Evolutionary conservation across 37 sponge, comb jelly and placozoan genomes (phyloP).

Genomic region (Spongilla lacustris): DNA sequence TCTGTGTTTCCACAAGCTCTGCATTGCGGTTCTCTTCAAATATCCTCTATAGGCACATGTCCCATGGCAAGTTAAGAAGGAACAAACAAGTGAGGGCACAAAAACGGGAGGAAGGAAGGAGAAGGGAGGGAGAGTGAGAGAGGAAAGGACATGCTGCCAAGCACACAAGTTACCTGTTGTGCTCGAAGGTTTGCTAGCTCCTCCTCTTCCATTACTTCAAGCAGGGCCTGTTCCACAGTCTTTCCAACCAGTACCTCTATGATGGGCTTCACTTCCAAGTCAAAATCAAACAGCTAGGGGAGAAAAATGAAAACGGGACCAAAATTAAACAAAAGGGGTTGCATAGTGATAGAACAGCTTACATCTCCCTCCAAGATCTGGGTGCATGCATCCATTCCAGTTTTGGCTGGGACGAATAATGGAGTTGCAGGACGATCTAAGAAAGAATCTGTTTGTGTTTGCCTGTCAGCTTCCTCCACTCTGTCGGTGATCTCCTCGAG

Average conservation of each 20-base stretch:
- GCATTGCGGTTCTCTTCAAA: slow-evolving; percentile 97
- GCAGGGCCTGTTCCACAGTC: slow-evolving; percentile 96
- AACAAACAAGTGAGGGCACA: not conserved
- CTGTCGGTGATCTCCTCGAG: slow-evolving; percentile 95
- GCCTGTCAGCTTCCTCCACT: slow-evolving; percentile 91
- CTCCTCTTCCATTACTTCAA: slow-evolving; percentile 99
- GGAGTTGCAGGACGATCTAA: slow-evolving; percentile 97
- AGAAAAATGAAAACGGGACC: slow-evolving; percentile 20
- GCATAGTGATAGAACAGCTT: not conserved
- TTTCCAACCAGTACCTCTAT: slow-evolving; percentile 98
- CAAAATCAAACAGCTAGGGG: slow-evolving; percentile 96
- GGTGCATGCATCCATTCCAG: slow-evolving; percentile 91
- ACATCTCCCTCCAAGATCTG: slow-evolving; percentile 99
- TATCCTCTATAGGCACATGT: slow-evolving; percentile 52
- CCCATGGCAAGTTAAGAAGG: not conserved
- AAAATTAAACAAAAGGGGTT: not conserved
- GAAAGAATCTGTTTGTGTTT: slow-evolving; percentile 97
- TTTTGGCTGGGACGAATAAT: slow-evolving; percentile 96
- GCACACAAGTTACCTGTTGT: slow-evolving; percentile 72
- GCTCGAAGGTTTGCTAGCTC: slow-evolving; percentile 88
- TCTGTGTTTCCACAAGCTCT: slow-evolving; percentile 96
- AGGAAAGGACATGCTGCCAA: not conserved
- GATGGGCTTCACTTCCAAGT: slow-evolving; percentile 94
- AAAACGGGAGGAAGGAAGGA: not conserved
- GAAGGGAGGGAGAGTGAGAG: not conserved